These are phyloP conservation scores for Drosophila limbata DNA, from an alignment of 2,888 invertebrate species.

Conservation along the genomic window DNA sequence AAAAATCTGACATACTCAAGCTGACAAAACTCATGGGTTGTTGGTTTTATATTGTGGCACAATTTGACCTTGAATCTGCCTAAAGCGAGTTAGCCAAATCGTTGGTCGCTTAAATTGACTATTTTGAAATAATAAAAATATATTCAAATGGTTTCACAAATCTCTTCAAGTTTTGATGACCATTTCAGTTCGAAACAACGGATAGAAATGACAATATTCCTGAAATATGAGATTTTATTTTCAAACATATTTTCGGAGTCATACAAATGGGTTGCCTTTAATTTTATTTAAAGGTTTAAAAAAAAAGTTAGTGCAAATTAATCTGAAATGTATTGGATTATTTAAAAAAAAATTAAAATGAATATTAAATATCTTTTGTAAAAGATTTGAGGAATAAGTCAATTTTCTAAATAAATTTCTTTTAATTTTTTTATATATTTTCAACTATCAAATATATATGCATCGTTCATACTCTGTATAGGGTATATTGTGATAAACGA, in stretches of 20 bases:
- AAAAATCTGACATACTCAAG: background rate
- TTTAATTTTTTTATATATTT: background rate
- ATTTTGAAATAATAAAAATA: background rate
- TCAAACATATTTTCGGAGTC: too few species aligned
- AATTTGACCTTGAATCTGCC: background rate
- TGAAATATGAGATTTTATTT: too few species aligned
- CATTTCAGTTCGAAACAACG: too few species aligned
- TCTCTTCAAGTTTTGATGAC: background rate
- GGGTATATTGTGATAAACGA: slow-evolving; percentile 34
- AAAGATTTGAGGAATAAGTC: too few species aligned
- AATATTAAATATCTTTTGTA: too few species aligned
- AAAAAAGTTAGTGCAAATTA: too few species aligned
- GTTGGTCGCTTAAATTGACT: background rate
- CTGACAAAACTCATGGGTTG: background rate
- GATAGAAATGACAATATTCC: too few species aligned
- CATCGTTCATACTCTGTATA: background rate
- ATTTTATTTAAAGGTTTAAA: too few species aligned
- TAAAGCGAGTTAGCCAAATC: background rate
- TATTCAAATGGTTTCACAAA: background rate
- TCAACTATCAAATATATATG: background rate
- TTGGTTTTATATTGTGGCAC: background rate
- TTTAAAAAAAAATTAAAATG: too few species aligned
- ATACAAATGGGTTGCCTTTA: too few species aligned
- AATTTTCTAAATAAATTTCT: background rate
- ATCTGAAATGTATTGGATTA: too few species aligned